These are phyloP conservation scores for Liparis tanakae DNA, from an alignment of 2,797 vertebrate genomes.

Conservation along the genomic window DNA sequence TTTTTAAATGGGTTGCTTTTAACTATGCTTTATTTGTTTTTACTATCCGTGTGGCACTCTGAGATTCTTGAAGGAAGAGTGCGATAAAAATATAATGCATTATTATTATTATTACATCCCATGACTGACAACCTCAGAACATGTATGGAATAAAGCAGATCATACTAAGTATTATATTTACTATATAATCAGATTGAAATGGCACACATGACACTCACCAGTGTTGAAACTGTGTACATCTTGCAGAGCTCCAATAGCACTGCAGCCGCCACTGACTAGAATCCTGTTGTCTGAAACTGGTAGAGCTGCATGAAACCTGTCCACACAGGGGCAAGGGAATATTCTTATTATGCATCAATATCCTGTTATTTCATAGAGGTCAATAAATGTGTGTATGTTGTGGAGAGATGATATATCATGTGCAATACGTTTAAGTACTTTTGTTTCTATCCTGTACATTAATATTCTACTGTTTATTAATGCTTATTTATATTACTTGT, in stretches of 20 bases:
- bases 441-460: too few relatives aligned
- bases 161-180: background rate
- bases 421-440: too few relatives aligned
- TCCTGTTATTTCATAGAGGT: too few relatives aligned
- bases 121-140: background rate
- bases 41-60: too few relatives aligned
- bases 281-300: constrained; percentile 85
- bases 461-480: too few relatives aligned
- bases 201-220: constrained; percentile 73
- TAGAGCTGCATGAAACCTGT: constrained; percentile 90
- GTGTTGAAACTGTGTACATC: constrained; percentile 87
- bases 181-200: background rate
- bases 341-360: background rate
- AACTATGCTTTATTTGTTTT: too few relatives aligned
- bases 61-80: too few relatives aligned
- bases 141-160: background rate
- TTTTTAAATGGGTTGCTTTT: too few relatives aligned
- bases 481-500: too few relatives aligned
- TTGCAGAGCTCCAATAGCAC: constrained; percentile 84
- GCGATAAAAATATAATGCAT: too few relatives aligned
- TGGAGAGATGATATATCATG: background rate
- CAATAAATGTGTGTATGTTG: background rate
- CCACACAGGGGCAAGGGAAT: background rate
- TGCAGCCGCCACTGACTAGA: constrained; percentile 90
- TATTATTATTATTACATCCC: too few relatives aligned